These are phyloP conservation scores for Hydrochoerus hydrochaeris DNA, from an alignment of 2,113 vertebrate genomes.

Conservation along the genomic window DNA sequence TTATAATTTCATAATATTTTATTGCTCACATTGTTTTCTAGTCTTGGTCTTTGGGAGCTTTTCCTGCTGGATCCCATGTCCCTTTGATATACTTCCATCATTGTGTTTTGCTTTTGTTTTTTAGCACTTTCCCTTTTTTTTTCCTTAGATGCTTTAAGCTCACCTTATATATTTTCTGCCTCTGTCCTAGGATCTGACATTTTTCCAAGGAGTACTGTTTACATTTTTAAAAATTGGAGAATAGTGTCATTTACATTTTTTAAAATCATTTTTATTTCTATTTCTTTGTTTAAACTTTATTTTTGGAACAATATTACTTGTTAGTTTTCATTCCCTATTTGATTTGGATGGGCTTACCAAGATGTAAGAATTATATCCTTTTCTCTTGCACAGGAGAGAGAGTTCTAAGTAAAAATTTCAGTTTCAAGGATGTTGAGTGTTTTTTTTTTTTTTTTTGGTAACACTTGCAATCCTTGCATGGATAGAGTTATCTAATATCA, in stretches of 20 bases:
- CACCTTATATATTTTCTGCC: background rate
- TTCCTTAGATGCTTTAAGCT: constrained; percentile 11
- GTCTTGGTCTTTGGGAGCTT: background rate
- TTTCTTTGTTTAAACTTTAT: background rate
- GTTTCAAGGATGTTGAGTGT: background rate
- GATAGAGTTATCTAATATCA: constrained; percentile 14
- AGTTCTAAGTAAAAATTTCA: constrained; percentile 32
- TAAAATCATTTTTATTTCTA: background rate
- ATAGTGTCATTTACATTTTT: background rate
- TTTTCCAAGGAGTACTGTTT: background rate
- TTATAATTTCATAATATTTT: constrained; percentile 20
- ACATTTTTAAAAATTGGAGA: background rate
- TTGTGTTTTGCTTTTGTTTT: background rate
- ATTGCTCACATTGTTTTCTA: background rate
- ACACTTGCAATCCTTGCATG: background rate
- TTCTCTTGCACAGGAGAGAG: background rate
- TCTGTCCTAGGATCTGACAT: background rate
- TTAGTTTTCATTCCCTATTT: constrained; percentile 23
- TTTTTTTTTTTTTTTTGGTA: background rate
- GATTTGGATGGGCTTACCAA: constrained; percentile 37
- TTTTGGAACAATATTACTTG: constrained; percentile 39
- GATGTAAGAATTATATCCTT: background rate
- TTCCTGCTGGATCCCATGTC: background rate
- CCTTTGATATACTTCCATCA: background rate
- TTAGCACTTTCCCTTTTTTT: background rate